Base-by-base conservation (phyloP, 2,888 invertebrate genomes). In the Amblyjoppa proteus region DNA sequence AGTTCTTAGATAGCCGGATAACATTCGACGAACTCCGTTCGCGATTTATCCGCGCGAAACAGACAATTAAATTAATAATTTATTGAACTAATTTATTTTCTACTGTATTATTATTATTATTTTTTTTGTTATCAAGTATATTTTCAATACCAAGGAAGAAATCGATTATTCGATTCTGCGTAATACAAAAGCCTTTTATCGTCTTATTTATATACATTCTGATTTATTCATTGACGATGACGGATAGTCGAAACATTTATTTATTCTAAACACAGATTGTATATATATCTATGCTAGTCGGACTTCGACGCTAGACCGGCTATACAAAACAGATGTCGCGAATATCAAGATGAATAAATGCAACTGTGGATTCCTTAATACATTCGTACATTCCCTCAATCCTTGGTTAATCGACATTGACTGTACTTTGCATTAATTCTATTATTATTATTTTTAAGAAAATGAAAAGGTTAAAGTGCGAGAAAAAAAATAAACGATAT, bases 201-300 rank as follows among this genome's bases (percentile, higher is more conserved):
- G 66, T 73, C 76, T 31, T 68, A 76, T 85, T 64, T 83, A 83
- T 85, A 77, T 83, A 83, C 85, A 85, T 85, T 80, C 66, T 76
- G 56, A 51, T 78, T 77, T 68, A 71, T 73, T 80, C 28, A 76
- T 76, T 45, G 66, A 81, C 69, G 80, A 77, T 58, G 38, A 73
- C 56, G 68, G 51, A 34, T 64, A 51, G 56, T 79, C 53, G 31
- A 45, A 77, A 74, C 53, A 73, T 38, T 61, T 45, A 76, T 76
- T 84, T 81, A 49, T 70, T 78, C 64, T 85, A 75, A 75, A 82
- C 49, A 79, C 31, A 76, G 61, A 70, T 34, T 61, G 81, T 41
- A 56, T 66, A 20, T 71, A 76, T 71, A 51, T 28, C 51, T 66
- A 76, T 64, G 66, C 31, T 49, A 64, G 61, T 74, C 66, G 25